These are phyloP conservation scores for Suncus etruscus DNA, from an alignment of 2,113 vertebrate species.

Conservation along the genomic window DNA sequence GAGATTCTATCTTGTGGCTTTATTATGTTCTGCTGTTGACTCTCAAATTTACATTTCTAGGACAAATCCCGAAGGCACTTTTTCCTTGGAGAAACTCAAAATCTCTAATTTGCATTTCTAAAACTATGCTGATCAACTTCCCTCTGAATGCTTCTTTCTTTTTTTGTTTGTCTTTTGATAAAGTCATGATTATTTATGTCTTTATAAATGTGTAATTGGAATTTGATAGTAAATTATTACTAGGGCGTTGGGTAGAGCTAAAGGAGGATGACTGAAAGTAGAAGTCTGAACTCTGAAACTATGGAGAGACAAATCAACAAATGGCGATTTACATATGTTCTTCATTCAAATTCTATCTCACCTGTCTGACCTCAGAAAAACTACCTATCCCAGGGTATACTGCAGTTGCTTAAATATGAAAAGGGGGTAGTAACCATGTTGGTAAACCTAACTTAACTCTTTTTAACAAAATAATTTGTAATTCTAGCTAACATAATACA, in stretches of 20 bases:
- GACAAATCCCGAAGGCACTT: not conserved
- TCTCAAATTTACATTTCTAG: conserved; percentile 53
- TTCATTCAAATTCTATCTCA: not conserved
- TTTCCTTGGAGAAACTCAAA: not conserved
- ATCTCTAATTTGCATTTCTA: conserved; percentile 20
- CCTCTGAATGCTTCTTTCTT: not conserved
- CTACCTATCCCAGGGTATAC: not conserved
- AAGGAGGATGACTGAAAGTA: not conserved
- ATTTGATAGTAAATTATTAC: not conserved
- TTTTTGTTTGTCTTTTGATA: not conserved
- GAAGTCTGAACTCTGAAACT: not conserved
- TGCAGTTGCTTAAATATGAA: not conserved
- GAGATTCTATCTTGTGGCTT: not conserved
- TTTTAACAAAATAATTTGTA: too few relatives aligned
- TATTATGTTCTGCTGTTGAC: conserved; percentile 34
- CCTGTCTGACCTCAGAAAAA: not conserved
- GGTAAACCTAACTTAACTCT: not conserved
- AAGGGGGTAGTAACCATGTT: not conserved
- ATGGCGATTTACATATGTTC: not conserved
- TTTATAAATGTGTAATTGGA: not conserved
- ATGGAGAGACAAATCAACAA: not conserved
- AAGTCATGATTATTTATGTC: not conserved
- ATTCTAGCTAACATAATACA: too few relatives aligned
- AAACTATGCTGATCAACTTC: not conserved
- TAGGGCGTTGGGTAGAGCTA: not conserved